Conservation (phyloP, 2,113 vertebrate genomes). For the Cyanistes caeruleus region DNA sequence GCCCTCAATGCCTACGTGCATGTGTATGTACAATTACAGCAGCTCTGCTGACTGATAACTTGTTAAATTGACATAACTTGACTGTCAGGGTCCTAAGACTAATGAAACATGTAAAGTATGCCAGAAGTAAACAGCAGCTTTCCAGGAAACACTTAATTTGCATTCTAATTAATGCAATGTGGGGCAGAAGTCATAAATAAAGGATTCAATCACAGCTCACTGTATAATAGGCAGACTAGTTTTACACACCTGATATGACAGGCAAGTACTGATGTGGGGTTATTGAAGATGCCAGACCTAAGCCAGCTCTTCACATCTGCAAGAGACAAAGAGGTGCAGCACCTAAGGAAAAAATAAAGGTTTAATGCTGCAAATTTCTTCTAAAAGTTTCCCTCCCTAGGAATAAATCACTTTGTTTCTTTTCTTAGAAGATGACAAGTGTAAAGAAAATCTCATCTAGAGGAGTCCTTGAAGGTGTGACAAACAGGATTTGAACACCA, state of each 20-base stretch:
- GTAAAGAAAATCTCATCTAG: neutral
- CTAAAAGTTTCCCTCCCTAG: neutral
- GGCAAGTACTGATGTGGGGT: neutral
- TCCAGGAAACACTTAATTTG: conserved; percentile 62
- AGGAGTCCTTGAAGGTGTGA: neutral
- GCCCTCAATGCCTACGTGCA: neutral
- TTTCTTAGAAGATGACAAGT: neutral
- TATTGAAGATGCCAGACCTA: conserved; percentile 3
- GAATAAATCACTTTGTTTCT: neutral
- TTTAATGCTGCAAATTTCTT: neutral
- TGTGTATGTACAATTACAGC: neutral
- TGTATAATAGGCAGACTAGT: conserved; percentile 18
- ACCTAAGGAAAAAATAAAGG: neutral
- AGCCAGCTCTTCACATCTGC: neutral
- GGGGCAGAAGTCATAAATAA: conserved; percentile 60
- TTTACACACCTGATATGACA: conserved; percentile 38
- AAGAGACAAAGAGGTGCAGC: neutral
- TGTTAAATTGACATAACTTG: conserved; percentile 46
- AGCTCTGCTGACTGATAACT: conserved; percentile 5
- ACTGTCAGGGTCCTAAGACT: conserved; percentile 50
- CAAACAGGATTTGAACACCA: neutral
- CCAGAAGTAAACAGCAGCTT: conserved; percentile 60
- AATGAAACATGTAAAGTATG: conserved; percentile 50
- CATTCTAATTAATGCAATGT: conserved; percentile 60
- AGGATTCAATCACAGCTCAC: conserved; percentile 47